These are phyloP conservation scores for Mixornis gularis DNA, from an alignment of 2,113 vertebrate species.

Conservation along the genomic window DNA sequence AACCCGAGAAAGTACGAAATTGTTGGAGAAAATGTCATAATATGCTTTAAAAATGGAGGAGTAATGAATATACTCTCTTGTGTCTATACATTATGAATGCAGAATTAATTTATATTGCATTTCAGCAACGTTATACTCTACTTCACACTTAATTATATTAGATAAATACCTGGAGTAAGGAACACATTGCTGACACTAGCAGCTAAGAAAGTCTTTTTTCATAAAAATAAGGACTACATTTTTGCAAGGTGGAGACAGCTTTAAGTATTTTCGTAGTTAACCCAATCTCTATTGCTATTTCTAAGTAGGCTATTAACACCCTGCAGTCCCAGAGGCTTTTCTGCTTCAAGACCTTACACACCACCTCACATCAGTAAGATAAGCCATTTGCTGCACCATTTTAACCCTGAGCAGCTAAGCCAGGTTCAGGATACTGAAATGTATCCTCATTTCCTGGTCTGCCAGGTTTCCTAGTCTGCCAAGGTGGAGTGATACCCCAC, in stretches of 20 bases:
- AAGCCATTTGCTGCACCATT: neutral
- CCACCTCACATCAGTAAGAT: neutral
- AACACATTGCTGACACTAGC: neutral
- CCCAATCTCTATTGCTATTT: neutral
- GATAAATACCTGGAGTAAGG: conserved; percentile 35
- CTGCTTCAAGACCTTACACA: neutral
- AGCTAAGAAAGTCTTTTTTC: conserved; percentile 5
- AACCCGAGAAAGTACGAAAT: neutral
- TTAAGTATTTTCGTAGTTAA: neutral
- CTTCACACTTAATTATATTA: conserved; percentile 23
- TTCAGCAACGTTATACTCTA: neutral
- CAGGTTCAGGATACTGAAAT: neutral
- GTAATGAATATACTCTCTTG: neutral
- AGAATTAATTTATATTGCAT: conserved; percentile 20
- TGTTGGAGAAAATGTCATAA: neutral
- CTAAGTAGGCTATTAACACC: neutral
- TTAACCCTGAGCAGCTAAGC: neutral
- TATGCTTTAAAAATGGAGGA: neutral
- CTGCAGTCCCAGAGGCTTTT: neutral
- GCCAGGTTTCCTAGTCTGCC: neutral
- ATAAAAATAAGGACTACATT: neutral
- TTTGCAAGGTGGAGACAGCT: neutral
- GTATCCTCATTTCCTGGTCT: neutral
- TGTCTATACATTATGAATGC: neutral
- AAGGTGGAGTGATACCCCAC: neutral